A percentile compares a stretch with the other conserved stretches of the same genome.
phyloP scores from a whole-genome alignment of 37 sponge, comb jelly and placozoan genomes.

The Halisarca cf. caerulea region DNA sequence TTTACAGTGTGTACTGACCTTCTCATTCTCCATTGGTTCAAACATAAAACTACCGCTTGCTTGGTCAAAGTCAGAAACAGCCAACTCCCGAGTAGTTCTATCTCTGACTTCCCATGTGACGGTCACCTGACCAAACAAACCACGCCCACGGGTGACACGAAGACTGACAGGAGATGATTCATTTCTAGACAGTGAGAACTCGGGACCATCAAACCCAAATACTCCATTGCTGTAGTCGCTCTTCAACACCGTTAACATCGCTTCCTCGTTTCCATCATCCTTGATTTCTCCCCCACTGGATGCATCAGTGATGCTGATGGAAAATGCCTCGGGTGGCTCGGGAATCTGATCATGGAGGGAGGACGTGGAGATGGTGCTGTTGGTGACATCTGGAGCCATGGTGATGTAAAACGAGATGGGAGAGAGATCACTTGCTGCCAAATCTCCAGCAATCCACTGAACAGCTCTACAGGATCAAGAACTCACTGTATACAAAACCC shows the following conservation, averaged over 20 bases:
- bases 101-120: conserved; percentile 58
- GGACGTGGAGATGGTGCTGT: conserved; percentile 20
- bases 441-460: conserved; percentile 7
- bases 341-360: conserved; percentile 68
- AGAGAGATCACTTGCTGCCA: conserved; percentile 5
- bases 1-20: not conserved
- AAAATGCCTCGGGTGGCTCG: conserved; percentile 57
- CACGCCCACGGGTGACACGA: conserved; percentile 39
- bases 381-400: not conserved
- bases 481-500: not conserved
- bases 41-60: conserved; percentile 46
- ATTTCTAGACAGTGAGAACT: not conserved
- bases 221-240: conserved; percentile 74
- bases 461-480: not conserved
- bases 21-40: conserved; percentile 25
- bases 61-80: conserved; percentile 54
- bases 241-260: conserved; percentile 62
- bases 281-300: conserved; percentile 48
- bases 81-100: not conserved
- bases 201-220: conserved; percentile 61
- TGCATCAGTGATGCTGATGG: conserved; percentile 35
- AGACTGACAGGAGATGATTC: conserved; percentile 42
- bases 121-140: conserved; percentile 44
- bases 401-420: conserved; percentile 41
- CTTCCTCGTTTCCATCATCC: not conserved